Base-by-base conservation (phyloP, 2,888 invertebrate genomes). In the Caenorhabditis afra region DNA sequence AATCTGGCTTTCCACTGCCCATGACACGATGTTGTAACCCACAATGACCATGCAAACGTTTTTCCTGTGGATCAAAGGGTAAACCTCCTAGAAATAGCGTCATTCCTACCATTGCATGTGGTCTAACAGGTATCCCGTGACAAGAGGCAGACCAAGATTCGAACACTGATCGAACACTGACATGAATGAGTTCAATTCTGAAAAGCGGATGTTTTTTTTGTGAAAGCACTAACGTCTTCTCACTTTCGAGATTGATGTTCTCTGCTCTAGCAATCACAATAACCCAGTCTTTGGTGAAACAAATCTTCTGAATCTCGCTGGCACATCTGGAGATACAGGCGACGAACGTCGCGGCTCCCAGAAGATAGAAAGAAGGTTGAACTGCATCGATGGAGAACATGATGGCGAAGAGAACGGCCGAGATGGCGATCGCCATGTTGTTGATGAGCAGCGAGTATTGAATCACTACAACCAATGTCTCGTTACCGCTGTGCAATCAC, bases 201-300 rank as follows among this genome's bases (percentile, higher is more conserved):
- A 50, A 86, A n/a, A n/a, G n/a, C n/a, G n/a, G n/a, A n/a, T n/a
- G n/a, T n/a, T n/a, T n/a, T n/a, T n/a, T n/a, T n/a, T n/a, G n/a
- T n/a, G n/a, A n/a, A n/a, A 23, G 53, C 4, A 5, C 12, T 39
- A n/a, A 35, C 4, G 47, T 47, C 7, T 0, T 44, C 83, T 81
- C 41, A 86, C 86, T 84, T 1, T 76, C 73, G 0, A 86, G 61
- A 1, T 70, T 58, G 3, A 76, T 70, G 5, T 55, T 66, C 7
- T 79, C 73, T 1, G 80, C 39, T 22, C 68, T 81, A 3, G 78
- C 61, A 55, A 88, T 81, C 0, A 86, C 87, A 16, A 88, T 85
- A 5, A 88, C 82, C 88, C 88, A 88, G 45, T 88, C 88, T 50
- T 87, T 88, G 2, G 83, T 83, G 71, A 88, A 88, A 7, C 87